These are phyloP conservation scores for Echiichthys vipera DNA, from an alignment of 2,797 vertebrate genomes.

Conservation along the genomic window DNA sequence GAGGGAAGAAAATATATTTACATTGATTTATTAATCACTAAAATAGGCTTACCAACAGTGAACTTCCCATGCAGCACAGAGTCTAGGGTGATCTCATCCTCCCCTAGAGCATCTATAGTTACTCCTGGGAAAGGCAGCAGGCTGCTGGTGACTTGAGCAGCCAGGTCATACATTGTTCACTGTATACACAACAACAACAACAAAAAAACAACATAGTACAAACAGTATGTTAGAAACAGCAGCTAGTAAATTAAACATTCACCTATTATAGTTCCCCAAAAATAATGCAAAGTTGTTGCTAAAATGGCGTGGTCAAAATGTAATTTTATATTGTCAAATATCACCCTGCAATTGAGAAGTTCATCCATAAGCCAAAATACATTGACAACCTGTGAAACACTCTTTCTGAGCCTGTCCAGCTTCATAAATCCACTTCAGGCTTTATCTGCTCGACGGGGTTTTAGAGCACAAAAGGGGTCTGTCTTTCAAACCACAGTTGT, in stretches of 20 bases:
- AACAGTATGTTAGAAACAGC: slow-evolving; percentile 18
- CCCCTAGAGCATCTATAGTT: slow-evolving; percentile 92
- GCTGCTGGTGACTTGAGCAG: slow-evolving; percentile 92
- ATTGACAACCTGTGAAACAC: slow-evolving; percentile 5
- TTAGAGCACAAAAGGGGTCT: slow-evolving; percentile 52
- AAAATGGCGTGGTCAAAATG: neutral
- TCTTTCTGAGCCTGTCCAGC: neutral
- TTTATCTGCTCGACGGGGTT: slow-evolving; percentile 13
- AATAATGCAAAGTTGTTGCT: neutral
- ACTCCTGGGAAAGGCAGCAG: slow-evolving; percentile 93
- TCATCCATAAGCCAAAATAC: neutral
- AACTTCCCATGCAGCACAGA: slow-evolving; percentile 91
- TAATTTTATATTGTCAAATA: neutral
- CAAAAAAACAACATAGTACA: slow-evolving; percentile 42
- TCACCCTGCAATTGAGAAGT: rapidly evolving
- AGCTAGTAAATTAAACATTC: neutral
- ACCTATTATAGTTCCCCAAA: neutral
- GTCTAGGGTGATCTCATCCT: slow-evolving; percentile 90
- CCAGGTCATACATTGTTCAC: slow-evolving; percentile 90
- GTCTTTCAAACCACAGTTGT: slow-evolving; percentile 57
- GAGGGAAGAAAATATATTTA: neutral
- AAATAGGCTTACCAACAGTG: slow-evolving; percentile 85
- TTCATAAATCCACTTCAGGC: slow-evolving; percentile 25
- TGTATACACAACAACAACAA: slow-evolving; percentile 55
- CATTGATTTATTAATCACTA: neutral